Base-by-base conservation (phyloP, 1,140 invertebrate genomes). In the Hycleus cichorii region DNA sequence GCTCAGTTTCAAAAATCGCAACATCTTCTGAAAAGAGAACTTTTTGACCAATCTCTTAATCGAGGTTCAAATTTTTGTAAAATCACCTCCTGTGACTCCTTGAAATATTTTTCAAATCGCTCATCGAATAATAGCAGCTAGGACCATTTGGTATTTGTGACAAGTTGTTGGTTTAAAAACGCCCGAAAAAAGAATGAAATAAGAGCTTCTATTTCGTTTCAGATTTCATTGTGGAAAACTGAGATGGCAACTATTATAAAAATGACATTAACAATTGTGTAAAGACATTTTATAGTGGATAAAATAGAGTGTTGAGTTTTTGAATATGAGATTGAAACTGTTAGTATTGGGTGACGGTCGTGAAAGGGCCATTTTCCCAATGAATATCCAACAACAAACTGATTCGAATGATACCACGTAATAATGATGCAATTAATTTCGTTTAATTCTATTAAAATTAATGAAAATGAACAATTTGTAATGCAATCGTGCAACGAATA, bases 361-460 rank as follows among this genome's bases (percentile, higher is more conserved):
- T 47, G 67, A 70, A 60, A 50, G 69, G 54, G 64, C 66, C 26
- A 51, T 68, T 39, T 71, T 71, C 53, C 69, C 66, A 47, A 65
- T 59, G 46, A 32, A 49, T 24, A 18, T 50, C 38, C 42, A 49
- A 48, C 47, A 18, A 58, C 39, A 12, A 27, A 9, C 46, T 11
- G 49, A 40, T 48, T 49, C 49, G 25, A 39, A 50, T 18, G 48
- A 58, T 39, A 57, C 47, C 39, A 58, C 60, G 49, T 64, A 59
- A 64, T 46, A 48, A 42, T 4, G 3, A 11, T 3, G 3, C 4
- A 42, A 42, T 7, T 4, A 42, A 42, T n/a, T 18, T 18, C 18
- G 18, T 18, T 18, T 18, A 18, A 42, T 10, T 32, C 32, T 5
- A 32, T 7, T 32, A 7, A 42, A 42, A 42, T 6, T n/a, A 42